phyloP scores from a whole-genome alignment of 1,140 invertebrate genomes.

The Atopsyche davidsoni region DNA sequence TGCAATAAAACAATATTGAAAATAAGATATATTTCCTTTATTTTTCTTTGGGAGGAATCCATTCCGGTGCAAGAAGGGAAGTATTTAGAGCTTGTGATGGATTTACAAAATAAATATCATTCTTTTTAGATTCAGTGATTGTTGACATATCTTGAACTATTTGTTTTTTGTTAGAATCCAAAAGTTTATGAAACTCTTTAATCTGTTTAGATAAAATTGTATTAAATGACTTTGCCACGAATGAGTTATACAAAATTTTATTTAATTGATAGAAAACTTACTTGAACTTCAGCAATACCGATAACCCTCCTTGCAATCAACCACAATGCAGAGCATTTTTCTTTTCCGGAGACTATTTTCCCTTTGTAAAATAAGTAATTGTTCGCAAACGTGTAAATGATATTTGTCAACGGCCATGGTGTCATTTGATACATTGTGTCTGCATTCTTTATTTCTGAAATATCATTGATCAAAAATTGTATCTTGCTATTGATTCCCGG shows the following conservation, averaged over 20 bases:
- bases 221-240: neutral
- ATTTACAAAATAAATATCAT: constrained; percentile 16
- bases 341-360: neutral
- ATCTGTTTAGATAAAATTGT: neutral
- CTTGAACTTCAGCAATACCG: too few species aligned
- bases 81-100: constrained; percentile 10
- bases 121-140: neutral
- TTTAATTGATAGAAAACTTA: neutral
- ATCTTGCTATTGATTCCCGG: too few species aligned
- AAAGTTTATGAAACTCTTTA: neutral
- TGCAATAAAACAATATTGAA: too few species aligned
- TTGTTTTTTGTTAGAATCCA: neutral
- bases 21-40: too few species aligned
- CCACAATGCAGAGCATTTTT: too few species aligned
- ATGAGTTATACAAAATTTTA: neutral
- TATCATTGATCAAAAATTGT: too few species aligned
- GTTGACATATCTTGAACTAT: constrained; percentile 2
- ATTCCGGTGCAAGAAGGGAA: too few species aligned
- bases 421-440: neutral
- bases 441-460: too few species aligned
- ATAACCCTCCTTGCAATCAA: too few species aligned
- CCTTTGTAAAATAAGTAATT: neutral
- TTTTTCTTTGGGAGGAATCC: too few species aligned
- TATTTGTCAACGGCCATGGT: too few species aligned
- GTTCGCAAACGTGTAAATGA: neutral